Percentiles rank a stretch among this genome's conserved stretches.
phyloP scores from a whole-genome alignment of 2,888 invertebrate species.

The Ennomos quercinarius region DNA sequence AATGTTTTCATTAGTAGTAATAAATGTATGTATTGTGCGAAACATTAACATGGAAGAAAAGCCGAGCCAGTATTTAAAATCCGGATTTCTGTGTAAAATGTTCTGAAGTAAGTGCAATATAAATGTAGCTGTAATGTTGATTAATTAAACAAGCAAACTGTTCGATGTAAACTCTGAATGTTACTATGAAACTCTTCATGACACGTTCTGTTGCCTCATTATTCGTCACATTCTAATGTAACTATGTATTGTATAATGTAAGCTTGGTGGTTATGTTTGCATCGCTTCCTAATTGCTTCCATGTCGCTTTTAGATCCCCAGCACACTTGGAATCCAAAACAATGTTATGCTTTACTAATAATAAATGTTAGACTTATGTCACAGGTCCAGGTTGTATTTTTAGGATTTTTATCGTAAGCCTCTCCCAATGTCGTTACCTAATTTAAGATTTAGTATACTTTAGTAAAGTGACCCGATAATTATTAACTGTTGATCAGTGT shows the following conservation, averaged over 20 bases:
- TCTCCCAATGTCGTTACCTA: slow-evolving; percentile 78
- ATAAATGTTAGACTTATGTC: slow-evolving; percentile 70
- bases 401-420: slow-evolving; percentile 70
- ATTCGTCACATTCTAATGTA: slow-evolving; percentile 47
- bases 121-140: slow-evolving; percentile 72
- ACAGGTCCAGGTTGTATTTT: slow-evolving; percentile 82
- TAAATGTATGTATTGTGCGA: slow-evolving; percentile 53
- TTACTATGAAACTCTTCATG: slow-evolving; percentile 33
- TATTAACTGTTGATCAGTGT: slow-evolving; percentile 75
- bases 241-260: slow-evolving; percentile 46
- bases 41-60: slow-evolving; percentile 69
- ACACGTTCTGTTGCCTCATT: slow-evolving; percentile 53
- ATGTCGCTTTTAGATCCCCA: slow-evolving; percentile 66
- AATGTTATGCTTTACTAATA: slow-evolving; percentile 70
- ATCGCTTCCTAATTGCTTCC: slow-evolving; percentile 75
- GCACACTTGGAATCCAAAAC: slow-evolving; percentile 61
- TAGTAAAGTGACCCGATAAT: slow-evolving; percentile 66
- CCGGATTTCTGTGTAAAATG: slow-evolving; percentile 78
- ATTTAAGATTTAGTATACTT: slow-evolving; percentile 74
- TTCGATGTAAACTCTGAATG: slow-evolving; percentile 36
- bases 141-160: slow-evolving; percentile 53
- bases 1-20: slow-evolving; percentile 60
- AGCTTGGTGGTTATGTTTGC: slow-evolving; percentile 67
- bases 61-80: slow-evolving; percentile 84
- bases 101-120: slow-evolving; percentile 79